phyloP scores from a whole-genome alignment of 1,140 invertebrate genomes.

The Acromyrmex heyeri region DNA sequence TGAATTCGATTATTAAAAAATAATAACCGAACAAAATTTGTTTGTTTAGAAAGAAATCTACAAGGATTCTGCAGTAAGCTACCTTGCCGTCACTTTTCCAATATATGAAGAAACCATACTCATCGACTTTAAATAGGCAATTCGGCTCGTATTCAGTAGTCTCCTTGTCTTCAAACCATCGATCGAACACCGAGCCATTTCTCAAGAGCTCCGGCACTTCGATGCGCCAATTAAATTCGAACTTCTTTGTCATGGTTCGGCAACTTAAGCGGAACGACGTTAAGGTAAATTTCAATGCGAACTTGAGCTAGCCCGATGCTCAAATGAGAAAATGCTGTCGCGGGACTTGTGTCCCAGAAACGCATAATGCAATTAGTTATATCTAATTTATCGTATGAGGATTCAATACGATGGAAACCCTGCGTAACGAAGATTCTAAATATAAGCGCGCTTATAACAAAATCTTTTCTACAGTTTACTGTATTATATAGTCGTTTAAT shows the following conservation, averaged over 20 bases:
- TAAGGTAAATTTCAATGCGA: slow-evolving; percentile 50
- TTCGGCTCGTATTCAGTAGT: slow-evolving; percentile 94
- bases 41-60: neutral
- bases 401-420: slow-evolving; percentile 58
- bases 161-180: slow-evolving; percentile 99
- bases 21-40: neutral
- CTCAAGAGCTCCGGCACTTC: slow-evolving; percentile 95
- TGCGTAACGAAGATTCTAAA: slow-evolving; percentile 32
- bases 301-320: neutral
- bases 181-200: slow-evolving; percentile 94
- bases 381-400: slow-evolving; percentile 76
- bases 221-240: slow-evolving; percentile 99
- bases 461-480: neutral
- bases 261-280: slow-evolving; percentile 46
- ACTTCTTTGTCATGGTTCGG: slow-evolving; percentile 96
- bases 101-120: slow-evolving; percentile 99
- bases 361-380: slow-evolving; percentile 74
- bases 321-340: slow-evolving; percentile 45
- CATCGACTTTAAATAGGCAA: slow-evolving; percentile 98
- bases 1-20: neutral
- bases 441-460: slow-evolving; percentile 38
- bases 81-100: slow-evolving; percentile 99
- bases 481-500: neutral
- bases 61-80: slow-evolving; percentile 67
- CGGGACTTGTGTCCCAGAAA: slow-evolving; percentile 27